These are phyloP conservation scores for Esox lucius DNA, from an alignment of 2,797 vertebrate species.

Conservation along the genomic window DNA sequence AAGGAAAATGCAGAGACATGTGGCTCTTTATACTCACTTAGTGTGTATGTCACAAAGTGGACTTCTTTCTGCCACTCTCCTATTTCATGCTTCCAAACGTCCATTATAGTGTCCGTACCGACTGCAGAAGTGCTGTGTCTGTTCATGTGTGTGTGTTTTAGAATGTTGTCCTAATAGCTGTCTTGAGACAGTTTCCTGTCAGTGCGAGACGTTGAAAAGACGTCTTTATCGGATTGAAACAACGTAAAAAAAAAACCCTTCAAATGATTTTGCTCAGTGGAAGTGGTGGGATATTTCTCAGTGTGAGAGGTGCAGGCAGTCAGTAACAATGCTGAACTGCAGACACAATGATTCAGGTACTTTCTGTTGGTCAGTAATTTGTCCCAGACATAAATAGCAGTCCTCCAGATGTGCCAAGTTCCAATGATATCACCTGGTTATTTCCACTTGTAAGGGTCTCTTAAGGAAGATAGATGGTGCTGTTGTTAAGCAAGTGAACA, in stretches of 20 bases:
- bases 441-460: conserved; percentile 28
- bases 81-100: conserved; percentile 32
- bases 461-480: conserved; percentile 64
- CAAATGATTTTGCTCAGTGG: not conserved
- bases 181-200: not conserved
- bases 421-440: not conserved
- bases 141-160: not conserved
- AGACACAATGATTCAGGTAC: not conserved
- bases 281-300: not conserved
- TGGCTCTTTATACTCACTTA: conserved; percentile 45
- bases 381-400: conserved; percentile 14
- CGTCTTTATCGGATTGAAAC: not conserved
- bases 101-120: not conserved
- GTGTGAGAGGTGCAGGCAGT: not conserved
- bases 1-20: conserved; percentile 38
- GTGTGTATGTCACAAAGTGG: conserved; percentile 45
- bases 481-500: conserved; percentile 66
- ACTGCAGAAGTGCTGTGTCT: conserved; percentile 12
- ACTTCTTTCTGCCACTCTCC: conserved; percentile 25
- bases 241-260: too few species aligned
- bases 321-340: not conserved
- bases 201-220: not conserved
- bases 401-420: conserved; percentile 5
- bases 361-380: not conserved
- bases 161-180: not conserved